Percentiles rank a stretch among this genome's conserved stretches.
Evolutionary conservation across 2,113 vertebrate genomes (phyloP).

Genomic region (Cyanoramphus novaezelandiae): DNA sequence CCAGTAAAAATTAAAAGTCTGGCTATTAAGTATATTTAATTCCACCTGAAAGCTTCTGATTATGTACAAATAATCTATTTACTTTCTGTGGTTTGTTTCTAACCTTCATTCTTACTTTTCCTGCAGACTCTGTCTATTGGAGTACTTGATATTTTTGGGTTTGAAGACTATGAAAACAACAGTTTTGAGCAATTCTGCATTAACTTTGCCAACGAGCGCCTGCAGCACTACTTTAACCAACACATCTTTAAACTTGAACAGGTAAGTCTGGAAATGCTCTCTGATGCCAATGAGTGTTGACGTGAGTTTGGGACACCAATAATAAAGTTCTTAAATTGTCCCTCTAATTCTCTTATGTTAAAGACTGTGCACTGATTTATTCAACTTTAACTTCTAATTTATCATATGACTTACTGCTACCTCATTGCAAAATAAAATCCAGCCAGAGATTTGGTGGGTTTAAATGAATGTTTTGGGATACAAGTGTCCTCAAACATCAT

Average conservation of each 20-base stretch:
- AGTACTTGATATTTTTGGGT: constrained; percentile 97
- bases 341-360: neutral
- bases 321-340: neutral
- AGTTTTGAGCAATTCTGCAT: constrained; percentile 99
- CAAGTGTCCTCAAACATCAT: neutral
- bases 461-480: neutral
- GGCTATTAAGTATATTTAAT: neutral
- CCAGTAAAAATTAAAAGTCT: neutral
- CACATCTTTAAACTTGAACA: constrained; percentile 98
- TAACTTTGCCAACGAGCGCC: constrained; percentile 97
- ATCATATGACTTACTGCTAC: fast-evolving
- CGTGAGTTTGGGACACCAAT: neutral
- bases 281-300: neutral
- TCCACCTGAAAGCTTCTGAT: neutral
- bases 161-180: constrained; percentile 98
- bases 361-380: neutral
- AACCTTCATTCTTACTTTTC: neutral
- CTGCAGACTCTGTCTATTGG: constrained; percentile 94
- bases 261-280: constrained; percentile 69
- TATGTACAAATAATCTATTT: neutral
- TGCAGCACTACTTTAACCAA: constrained; percentile 99
- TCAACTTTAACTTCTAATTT: neutral
- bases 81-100: neutral
- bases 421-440: neutral
- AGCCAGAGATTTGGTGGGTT: neutral